These are phyloP conservation scores for Steinernema feltiae DNA, from an alignment of 1,140 invertebrate genomes.

Conservation along the genomic window DNA sequence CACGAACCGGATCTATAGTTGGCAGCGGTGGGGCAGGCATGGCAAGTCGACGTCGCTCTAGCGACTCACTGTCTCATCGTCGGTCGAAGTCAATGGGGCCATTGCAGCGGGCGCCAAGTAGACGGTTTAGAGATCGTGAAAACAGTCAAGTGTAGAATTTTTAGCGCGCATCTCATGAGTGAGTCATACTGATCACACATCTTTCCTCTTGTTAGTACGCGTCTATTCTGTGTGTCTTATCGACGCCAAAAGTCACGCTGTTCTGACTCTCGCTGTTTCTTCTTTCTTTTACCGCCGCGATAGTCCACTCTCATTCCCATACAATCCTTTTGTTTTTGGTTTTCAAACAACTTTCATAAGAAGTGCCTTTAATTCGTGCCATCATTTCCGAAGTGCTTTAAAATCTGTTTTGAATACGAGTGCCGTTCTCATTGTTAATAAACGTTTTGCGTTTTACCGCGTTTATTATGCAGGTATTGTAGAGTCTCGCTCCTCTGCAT, in stretches of 20 bases:
- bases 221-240: constrained; percentile 22
- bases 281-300: constrained; percentile 19
- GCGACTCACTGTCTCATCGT: constrained; percentile 34
- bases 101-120: constrained; percentile 32
- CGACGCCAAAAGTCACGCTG: constrained; percentile 18
- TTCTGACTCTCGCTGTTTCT: not conserved
- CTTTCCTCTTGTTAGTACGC: not conserved
- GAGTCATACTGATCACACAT: constrained; percentile 19
- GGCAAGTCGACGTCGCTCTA: constrained; percentile 36
- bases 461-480: not conserved
- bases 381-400: not conserved
- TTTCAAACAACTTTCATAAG: not conserved
- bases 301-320: not conserved
- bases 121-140: constrained; percentile 30
- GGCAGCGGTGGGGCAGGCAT: constrained; percentile 20
- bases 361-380: not conserved
- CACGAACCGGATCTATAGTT: constrained; percentile 28
- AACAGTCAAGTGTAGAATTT: constrained; percentile 28
- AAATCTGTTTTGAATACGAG: not conserved
- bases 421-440: constrained; percentile 1
- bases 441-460: not conserved
- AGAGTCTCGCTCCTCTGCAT: not conserved
- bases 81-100: constrained; percentile 44
- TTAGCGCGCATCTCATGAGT: constrained; percentile 12
- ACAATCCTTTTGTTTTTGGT: not conserved